These are phyloP conservation scores for Caerostris darwini DNA, from an alignment of 1,140 invertebrate species.

Conservation along the genomic window DNA sequence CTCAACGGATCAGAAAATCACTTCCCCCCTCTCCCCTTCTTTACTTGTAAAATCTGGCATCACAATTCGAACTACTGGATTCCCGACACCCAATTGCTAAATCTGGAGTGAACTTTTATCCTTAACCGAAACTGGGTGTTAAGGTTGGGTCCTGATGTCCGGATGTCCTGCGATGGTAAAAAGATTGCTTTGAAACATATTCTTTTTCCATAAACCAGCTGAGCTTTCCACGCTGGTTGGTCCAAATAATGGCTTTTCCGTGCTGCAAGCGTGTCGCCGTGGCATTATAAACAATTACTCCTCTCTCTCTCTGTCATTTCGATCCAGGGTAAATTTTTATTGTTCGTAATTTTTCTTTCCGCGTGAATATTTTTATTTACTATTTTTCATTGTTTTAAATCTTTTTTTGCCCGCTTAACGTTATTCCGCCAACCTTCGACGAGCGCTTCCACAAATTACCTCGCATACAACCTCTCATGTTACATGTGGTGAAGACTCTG, in stretches of 20 bases:
- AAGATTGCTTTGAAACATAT: neutral
- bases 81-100: neutral
- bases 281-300: neutral
- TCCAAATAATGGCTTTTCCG: neutral
- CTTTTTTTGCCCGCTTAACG: too few relatives aligned
- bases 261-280: neutral
- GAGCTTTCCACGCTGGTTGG: neutral
- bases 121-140: neutral
- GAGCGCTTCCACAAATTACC: too few relatives aligned
- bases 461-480: too few relatives aligned
- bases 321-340: too few relatives aligned
- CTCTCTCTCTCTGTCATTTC: too few relatives aligned
- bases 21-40: neutral
- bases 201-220: neutral
- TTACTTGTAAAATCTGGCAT: neutral
- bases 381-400: too few relatives aligned
- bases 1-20: constrained; percentile 8
- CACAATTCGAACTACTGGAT: neutral
- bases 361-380: too few relatives aligned
- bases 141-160: neutral
- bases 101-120: neutral
- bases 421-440: too few relatives aligned
- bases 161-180: neutral
- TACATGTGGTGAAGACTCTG: too few relatives aligned
- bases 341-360: too few relatives aligned